Percentiles rank a stretch among this genome's conserved stretches.
These are phyloP conservation scores for Amia ocellicauda DNA, from an alignment of 2,113 vertebrate species.

Conservation along the genomic window DNA sequence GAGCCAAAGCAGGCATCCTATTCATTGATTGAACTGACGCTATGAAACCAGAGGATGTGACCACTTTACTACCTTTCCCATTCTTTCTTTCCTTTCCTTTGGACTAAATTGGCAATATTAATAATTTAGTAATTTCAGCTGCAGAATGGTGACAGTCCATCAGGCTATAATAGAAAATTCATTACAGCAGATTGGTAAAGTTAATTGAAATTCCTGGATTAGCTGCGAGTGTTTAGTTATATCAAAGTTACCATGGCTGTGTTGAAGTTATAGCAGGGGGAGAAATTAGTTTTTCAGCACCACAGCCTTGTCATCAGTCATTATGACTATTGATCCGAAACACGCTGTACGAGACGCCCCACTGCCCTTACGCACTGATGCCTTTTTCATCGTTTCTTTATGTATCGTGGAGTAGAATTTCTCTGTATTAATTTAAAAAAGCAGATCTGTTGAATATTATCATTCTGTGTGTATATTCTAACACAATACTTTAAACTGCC, in stretches of 20 bases:
- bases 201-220: neutral
- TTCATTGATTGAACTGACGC: too few species aligned
- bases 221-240: neutral
- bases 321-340: neutral
- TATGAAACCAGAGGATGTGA: too few species aligned
- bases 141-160: neutral
- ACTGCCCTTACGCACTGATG: neutral
- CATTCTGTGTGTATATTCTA: too few species aligned
- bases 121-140: constrained; percentile 3
- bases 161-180: constrained; percentile 2
- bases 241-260: neutral
- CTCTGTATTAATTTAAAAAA: too few species aligned
- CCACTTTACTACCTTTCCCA: too few species aligned
- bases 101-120: neutral
- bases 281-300: constrained; percentile 6
- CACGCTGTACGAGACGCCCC: neutral
- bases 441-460: too few species aligned
- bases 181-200: neutral
- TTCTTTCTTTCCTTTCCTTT: too few species aligned
- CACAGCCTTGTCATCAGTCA: constrained; percentile 6
- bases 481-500: too few species aligned
- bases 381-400: neutral
- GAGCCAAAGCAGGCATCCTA: too few species aligned
- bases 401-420: too few species aligned
- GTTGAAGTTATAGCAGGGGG: neutral